Percentiles rank a stretch among this genome's conserved stretches.
Conservation (phyloP, 1,140 invertebrate genomes). For the Anoplolepis gracilipes region DNA sequence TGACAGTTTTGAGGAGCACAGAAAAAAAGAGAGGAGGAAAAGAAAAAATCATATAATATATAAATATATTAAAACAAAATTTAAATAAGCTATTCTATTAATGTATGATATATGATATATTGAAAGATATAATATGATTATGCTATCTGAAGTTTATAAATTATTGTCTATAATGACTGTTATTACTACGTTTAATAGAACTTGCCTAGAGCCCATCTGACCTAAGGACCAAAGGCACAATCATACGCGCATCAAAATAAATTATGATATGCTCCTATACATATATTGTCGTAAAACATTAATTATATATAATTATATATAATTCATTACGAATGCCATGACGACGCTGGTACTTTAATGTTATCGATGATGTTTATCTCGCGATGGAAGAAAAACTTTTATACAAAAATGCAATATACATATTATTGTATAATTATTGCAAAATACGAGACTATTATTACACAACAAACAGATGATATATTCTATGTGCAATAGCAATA, state of each 20-base stretch:
- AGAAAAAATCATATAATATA: constrained; percentile 75
- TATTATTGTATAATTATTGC: background rate
- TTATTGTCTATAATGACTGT: constrained; percentile 84
- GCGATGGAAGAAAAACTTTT: constrained; percentile 55
- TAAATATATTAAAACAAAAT: constrained; percentile 77
- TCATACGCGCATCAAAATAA: constrained; percentile 82
- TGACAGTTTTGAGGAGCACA: constrained; percentile 71
- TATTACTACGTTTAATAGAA: constrained; percentile 83
- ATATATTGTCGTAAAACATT: constrained; percentile 78
- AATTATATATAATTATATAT: constrained; percentile 71
- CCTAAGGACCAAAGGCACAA: constrained; percentile 85
- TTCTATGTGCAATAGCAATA: constrained; percentile 12
- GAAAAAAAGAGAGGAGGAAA: background rate
- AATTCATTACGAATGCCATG: constrained; percentile 64
- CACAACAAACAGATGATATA: background rate
- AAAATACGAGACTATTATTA: background rate
- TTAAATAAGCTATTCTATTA: constrained; percentile 80
- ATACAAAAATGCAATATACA: background rate
- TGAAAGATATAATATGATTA: constrained; percentile 80
- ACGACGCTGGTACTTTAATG: constrained; percentile 72
- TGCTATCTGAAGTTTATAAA: constrained; percentile 84
- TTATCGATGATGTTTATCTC: constrained; percentile 59
- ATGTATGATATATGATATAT: constrained; percentile 84
- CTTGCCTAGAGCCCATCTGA: constrained; percentile 84
- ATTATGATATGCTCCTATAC: constrained; percentile 81